Evolutionary conservation across 2,797 vertebrate genomes (phyloP), one percentile per base, ranked within the genome.

Genomic region (Kryptolebias ocellatus): DNA sequence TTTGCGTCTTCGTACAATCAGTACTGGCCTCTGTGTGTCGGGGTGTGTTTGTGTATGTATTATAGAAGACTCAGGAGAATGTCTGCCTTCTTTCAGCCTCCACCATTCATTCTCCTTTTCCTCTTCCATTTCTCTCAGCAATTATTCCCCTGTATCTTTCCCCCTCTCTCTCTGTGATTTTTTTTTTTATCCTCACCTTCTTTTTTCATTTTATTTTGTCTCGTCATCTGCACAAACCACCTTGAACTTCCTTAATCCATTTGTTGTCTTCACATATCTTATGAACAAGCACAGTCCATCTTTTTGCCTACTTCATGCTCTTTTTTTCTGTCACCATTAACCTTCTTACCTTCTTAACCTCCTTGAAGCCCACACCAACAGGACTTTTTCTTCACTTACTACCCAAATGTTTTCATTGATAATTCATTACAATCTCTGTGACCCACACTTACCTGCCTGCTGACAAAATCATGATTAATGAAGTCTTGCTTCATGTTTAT

Each of bases 301-400:
- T 62, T 31, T 56, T 55, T 57, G 20, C 42, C 50, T n/a, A 59
- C 54, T 46, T 5, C 17, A 39, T 9, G 3, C 8, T 24, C 20
- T 20, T 44, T 29, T 67, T 62, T 53, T n/a, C 27, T 53, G 7
- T 29, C 42, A 39, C 8, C 14, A 8, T 59, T 60, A 46, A 27
- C 12, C 66, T 67, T 73, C 42, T 83, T 60, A 79, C 78, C 72
- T 71, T 65, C 55, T 79, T 37, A 76, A 74, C 80, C 74, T 59
- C 51, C 4, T 34, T 51, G 8, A 71, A 63, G 55, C 64, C 15
- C 3, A 4, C 46, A 42, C 44, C 14, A 58, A 27, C 16, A 8
- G 27, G 17, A 17, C 61, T 18, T 64, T 63, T 55, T 56, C 31
- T 17, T 12, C 3, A 28, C 42, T 53, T 20, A 61, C 2, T 4